Conservation (phyloP, 2,888 invertebrate species). For the Diploptera punctata region DNA sequence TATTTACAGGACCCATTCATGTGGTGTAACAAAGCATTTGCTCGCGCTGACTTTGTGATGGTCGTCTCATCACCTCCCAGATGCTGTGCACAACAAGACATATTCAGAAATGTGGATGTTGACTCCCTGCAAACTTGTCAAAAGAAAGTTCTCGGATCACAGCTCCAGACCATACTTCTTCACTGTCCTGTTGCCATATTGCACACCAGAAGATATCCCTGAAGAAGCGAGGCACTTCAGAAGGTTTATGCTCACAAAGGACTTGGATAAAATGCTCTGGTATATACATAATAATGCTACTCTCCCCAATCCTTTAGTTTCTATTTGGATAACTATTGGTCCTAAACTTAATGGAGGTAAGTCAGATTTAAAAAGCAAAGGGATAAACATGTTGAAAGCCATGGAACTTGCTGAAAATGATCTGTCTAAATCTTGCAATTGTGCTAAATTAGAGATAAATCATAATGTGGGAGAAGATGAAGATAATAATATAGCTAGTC, state of each 20-base stretch:
- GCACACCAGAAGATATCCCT: slow-evolving; percentile 51
- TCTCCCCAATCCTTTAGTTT: background rate
- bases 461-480: too few relatives aligned
- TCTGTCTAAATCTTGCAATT: background rate
- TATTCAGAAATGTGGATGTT: slow-evolving; percentile 50
- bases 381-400: background rate
- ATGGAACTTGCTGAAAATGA: background rate
- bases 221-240: slow-evolving; percentile 51
- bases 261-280: slow-evolving; percentile 47
- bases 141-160: slow-evolving; percentile 48
- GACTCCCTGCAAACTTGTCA: slow-evolving; percentile 49
- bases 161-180: slow-evolving; percentile 49
- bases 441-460: too few relatives aligned
- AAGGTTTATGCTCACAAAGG: slow-evolving; percentile 50
- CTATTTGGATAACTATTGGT: background rate
- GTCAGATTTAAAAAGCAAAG: background rate
- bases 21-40: slow-evolving; percentile 52
- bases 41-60: slow-evolving; percentile 50
- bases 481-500: too few relatives aligned
- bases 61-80: slow-evolving; percentile 51
- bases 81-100: slow-evolving; percentile 31
- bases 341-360: too few relatives aligned
- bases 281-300: slow-evolving; percentile 22
- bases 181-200: slow-evolving; percentile 52
- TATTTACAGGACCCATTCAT: slow-evolving; percentile 51